These are phyloP conservation scores for Psilopogon haemacephalus DNA, from an alignment of 2,113 vertebrate species.

Conservation along the genomic window DNA sequence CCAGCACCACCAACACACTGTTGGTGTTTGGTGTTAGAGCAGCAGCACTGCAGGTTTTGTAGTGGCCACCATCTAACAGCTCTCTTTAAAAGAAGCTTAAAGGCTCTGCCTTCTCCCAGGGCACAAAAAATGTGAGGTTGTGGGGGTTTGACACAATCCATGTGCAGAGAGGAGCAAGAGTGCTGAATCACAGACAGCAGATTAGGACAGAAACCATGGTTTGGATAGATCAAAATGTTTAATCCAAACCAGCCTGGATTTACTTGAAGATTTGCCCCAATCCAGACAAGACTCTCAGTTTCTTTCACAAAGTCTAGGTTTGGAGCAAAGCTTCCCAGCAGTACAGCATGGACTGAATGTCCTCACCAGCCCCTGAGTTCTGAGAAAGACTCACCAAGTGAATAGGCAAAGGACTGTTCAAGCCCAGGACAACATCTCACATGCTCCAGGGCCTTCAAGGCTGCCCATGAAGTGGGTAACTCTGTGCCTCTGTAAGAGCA, in stretches of 20 bases:
- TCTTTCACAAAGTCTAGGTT: neutral
- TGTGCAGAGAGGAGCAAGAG: neutral
- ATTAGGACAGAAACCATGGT: neutral
- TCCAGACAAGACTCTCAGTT: neutral
- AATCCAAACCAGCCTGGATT: neutral
- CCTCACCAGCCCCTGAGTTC: neutral
- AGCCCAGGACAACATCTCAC: neutral
- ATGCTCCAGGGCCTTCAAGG: neutral
- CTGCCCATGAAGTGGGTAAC: neutral
- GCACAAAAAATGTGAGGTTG: neutral
- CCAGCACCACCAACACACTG: neutral
- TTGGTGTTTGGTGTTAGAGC: neutral
- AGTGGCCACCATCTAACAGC: neutral
- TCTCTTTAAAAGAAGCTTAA: neutral
- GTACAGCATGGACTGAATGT: neutral
- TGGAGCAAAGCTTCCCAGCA: neutral
- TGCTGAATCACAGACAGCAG: neutral
- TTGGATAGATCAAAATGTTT: neutral
- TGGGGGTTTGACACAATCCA: accelerated
- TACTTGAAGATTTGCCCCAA: neutral
- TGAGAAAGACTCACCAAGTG: neutral
- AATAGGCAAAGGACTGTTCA: neutral
- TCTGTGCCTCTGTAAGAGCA: neutral
- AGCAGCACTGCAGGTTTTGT: neutral
- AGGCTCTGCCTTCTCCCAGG: neutral